Evolutionary conservation across 2,797 vertebrate genomes (phyloP).

Genomic region (Myotis findleyi): DNA sequence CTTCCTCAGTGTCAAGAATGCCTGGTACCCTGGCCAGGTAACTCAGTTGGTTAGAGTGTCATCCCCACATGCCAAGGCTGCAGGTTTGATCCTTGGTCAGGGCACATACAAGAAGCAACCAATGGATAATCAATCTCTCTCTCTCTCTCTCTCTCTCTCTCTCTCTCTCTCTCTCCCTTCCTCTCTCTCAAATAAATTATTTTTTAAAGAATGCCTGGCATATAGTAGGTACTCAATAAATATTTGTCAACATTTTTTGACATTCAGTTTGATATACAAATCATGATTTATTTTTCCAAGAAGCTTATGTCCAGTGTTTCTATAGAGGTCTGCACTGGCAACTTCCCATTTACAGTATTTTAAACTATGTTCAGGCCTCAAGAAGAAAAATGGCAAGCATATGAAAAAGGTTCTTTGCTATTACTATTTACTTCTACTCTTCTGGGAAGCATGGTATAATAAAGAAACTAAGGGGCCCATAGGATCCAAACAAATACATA

Average conservation of each 20-base stretch:
- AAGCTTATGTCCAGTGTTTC: background rate
- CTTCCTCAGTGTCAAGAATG: background rate
- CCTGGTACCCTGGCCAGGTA: background rate
- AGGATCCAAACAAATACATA: background rate
- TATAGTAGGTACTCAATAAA: background rate
- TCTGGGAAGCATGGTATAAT: background rate
- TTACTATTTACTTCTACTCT: conserved; percentile 28
- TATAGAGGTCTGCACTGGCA: background rate
- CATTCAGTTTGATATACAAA: background rate
- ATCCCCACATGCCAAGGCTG: background rate
- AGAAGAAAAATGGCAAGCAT: background rate
- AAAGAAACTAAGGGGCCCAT: background rate
- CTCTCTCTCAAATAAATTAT: background rate
- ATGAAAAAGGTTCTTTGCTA: background rate
- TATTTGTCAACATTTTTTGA: conserved; percentile 22
- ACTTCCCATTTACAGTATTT: background rate
- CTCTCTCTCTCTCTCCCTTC: background rate
- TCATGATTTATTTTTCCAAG: background rate
- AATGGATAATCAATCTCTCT: background rate
- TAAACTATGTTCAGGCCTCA: background rate
- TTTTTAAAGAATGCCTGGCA: background rate
- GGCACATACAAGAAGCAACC: background rate
- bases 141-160: no score
- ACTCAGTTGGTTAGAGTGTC: background rate
- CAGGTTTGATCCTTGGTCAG: background rate